A percentile compares a stretch with the other conserved stretches of the same genome.
phyloP scores from a whole-genome alignment of 2,888 invertebrate species.

The Ryuthela nishihirai region DNA sequence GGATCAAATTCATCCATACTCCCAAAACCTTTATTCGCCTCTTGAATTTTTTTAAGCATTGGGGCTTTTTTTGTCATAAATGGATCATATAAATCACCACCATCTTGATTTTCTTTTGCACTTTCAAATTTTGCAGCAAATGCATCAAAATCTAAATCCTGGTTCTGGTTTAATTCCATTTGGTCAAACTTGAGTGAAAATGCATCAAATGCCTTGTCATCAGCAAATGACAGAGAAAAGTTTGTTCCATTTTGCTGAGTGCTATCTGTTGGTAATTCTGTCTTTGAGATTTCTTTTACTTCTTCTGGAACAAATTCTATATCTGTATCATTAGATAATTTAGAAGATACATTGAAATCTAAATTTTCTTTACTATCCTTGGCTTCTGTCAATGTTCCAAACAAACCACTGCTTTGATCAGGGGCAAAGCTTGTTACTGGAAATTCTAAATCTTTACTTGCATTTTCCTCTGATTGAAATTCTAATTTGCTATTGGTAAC shows the following conservation, averaged over 20 bases:
- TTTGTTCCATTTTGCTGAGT: not conserved
- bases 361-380: no score
- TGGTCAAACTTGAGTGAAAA: conserved; percentile 30
- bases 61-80: conserved; percentile 50
- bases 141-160: conserved; percentile 74
- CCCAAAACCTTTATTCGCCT: conserved; percentile 59
- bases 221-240: conserved; percentile 13
- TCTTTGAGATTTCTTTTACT: not conserved
- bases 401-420: no score
- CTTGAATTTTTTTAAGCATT: conserved; percentile 26
- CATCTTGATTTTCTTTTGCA: conserved; percentile 49
- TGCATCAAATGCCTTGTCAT: conserved; percentile 18
- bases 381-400: no score
- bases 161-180: no score
- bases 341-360: no score
- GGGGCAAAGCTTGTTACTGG: no score
- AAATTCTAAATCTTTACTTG: no score
- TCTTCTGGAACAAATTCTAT: not conserved
- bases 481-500: no score
- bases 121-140: conserved; percentile 86
- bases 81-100: conserved; percentile 53
- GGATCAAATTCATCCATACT: conserved; percentile 60
- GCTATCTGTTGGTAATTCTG: not conserved
- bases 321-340: not conserved
- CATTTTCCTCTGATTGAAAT: no score